Evolutionary conservation across 1,140 invertebrate genomes (phyloP), one percentile per base, ranked within the genome.

Genomic region (Caenorhabditis brenneri): DNA sequence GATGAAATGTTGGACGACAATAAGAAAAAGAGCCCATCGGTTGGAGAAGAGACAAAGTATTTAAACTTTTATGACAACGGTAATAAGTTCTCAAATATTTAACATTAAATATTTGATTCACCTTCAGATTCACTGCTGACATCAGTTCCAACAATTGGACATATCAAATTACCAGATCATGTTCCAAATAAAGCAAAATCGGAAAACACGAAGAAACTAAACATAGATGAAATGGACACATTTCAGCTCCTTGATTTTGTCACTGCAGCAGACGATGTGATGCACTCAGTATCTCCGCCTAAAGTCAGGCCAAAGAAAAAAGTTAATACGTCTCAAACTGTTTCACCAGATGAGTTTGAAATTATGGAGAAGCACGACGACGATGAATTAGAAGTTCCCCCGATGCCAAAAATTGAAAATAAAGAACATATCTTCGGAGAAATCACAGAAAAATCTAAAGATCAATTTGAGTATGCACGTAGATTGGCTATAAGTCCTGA

Each of bases 1-100:
- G 53, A 84, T 12, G 83, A 84, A 16, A 42, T 55, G n/a, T 10
- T 85, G n/a, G 69, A 46, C 19, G 29, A n/a, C 19, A 79, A 46
- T 4, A 58, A 53, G 33, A 79, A 27, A 55, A 3, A 15, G 42
- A 49, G 22, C 22, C 5, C 10, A 31, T 16, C 12, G 24, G 5
- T 16, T 9, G 65, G 65, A 27, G 65, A 78, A 24, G 79, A 81
- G 29, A 9, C 3, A 19, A 58, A 53, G 9, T 81, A 29, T 81
- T 33, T 81, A 5, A 42, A 42, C 27, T 81, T 58, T 16, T 12
- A 60, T 22, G 29, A 84, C 29, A 22, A 60, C 46, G 51, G 83
- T 80, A n/a, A 55, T 16, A n/a, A 15, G 4, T 24, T 16, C n/a
- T 12, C 27, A 69, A 39, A 10, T 15, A 22, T 0, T 42, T 39